Evolutionary conservation across 2,113 vertebrate genomes (phyloP).

Genomic region (Mobula birostris): DNA sequence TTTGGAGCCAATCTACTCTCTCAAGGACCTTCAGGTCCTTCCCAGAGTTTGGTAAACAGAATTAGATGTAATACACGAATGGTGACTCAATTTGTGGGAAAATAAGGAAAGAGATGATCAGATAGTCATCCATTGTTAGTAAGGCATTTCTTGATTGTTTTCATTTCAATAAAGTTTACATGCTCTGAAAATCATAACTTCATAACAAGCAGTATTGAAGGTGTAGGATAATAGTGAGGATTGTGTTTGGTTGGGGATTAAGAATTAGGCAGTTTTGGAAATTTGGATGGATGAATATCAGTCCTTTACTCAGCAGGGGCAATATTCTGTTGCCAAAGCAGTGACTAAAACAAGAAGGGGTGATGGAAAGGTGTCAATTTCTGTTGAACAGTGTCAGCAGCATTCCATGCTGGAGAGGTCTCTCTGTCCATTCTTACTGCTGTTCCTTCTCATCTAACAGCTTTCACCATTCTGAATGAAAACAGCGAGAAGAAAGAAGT

Average conservation of each 20-base stretch:
- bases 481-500: slow-evolving; percentile 84
- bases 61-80: too few species aligned
- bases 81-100: too few species aligned
- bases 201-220: background rate
- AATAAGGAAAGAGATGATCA: background rate
- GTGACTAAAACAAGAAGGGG: background rate
- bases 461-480: slow-evolving; percentile 63
- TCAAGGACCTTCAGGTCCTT: too few species aligned
- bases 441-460: slow-evolving; percentile 48
- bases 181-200: background rate
- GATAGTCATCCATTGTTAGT: background rate
- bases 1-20: too few species aligned
- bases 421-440: background rate
- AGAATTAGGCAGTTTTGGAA: background rate
- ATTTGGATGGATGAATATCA: background rate
- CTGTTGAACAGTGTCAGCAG: too few species aligned
- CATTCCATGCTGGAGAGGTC: too few species aligned
- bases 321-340: background rate
- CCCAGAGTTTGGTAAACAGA: too few species aligned
- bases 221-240: background rate
- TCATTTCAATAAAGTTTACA: background rate
- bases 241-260: background rate
- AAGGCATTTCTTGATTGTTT: background rate
- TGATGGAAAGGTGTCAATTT: background rate
- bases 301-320: background rate